Evolutionary conservation across 2,113 vertebrate genomes (phyloP).

Genomic region (Gasterosteus aculeatus): DNA sequence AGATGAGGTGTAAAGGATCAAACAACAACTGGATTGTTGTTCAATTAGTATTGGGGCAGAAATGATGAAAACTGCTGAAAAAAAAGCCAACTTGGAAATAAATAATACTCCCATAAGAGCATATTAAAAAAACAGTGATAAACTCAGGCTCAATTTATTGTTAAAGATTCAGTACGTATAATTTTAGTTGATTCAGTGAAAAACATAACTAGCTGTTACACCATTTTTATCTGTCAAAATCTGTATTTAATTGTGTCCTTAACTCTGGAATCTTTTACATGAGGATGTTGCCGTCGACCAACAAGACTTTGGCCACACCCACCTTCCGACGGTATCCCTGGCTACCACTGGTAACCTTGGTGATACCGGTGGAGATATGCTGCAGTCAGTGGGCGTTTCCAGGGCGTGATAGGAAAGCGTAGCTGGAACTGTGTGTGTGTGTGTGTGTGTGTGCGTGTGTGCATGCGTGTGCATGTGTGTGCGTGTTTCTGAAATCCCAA

Average conservation of each 20-base stretch:
- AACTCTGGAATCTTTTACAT: slow-evolving; percentile 9
- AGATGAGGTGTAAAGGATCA: slow-evolving; percentile 28
- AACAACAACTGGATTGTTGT: slow-evolving; percentile 31
- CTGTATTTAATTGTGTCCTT: not conserved
- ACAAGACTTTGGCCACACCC: slow-evolving; percentile 69
- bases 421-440: slow-evolving; percentile 50
- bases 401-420: slow-evolving; percentile 81
- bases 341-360: slow-evolving; percentile 79
- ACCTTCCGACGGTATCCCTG: slow-evolving; percentile 70
- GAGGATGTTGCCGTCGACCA: slow-evolving; percentile 33
- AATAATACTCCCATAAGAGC: slow-evolving; percentile 6
- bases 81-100: slow-evolving; percentile 18
- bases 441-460: slow-evolving; percentile 29
- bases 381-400: slow-evolving; percentile 78
- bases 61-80: slow-evolving; percentile 24
- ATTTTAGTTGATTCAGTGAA: not conserved
- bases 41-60: slow-evolving; percentile 3
- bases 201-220: not conserved
- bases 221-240: not conserved
- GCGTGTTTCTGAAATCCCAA: slow-evolving; percentile 50
- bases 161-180: slow-evolving; percentile 7
- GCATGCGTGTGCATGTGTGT: slow-evolving; percentile 8
- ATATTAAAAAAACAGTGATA: slow-evolving; percentile 10
- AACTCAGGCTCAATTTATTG: slow-evolving; percentile 6
- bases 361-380: slow-evolving; percentile 78